These are phyloP conservation scores for Fulica atra DNA, from an alignment of 2,113 vertebrate species.

Conservation along the genomic window DNA sequence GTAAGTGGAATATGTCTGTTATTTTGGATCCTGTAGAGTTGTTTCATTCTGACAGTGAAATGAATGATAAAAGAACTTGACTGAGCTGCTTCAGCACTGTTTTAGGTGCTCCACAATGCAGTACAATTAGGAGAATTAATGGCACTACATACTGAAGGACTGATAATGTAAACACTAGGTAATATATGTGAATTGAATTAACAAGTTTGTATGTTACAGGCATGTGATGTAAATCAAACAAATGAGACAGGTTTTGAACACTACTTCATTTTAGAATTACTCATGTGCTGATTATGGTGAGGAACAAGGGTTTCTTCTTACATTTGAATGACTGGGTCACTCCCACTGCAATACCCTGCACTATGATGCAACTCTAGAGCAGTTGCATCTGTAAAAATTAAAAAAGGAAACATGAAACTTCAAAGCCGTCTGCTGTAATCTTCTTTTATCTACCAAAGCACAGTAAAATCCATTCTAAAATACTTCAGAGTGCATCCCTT, in stretches of 20 bases:
- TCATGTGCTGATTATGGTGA: not conserved
- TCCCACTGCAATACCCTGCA: fast-evolving
- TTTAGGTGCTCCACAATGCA: not conserved
- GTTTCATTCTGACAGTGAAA: not conserved
- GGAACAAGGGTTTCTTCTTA: not conserved
- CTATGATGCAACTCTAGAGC: not conserved
- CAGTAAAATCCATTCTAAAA: not conserved
- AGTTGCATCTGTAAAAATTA: not conserved
- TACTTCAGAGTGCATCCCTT: not conserved
- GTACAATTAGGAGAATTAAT: not conserved
- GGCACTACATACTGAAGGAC: not conserved
- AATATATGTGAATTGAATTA: not conserved
- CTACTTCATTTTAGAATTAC: not conserved
- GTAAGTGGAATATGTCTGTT: slow-evolving; percentile 76
- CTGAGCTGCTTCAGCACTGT: not conserved
- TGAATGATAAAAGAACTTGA: not conserved
- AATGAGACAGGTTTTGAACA: not conserved
- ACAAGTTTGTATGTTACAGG: not conserved
- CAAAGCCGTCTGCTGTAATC: not conserved
- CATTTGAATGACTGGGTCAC: not conserved
- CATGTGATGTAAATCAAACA: not conserved
- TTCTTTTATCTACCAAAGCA: not conserved
- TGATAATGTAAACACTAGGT: not conserved
- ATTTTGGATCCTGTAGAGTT: not conserved
- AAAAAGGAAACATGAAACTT: not conserved